phyloP scores from a whole-genome alignment of 2,113 vertebrate genomes.

The Rhinopomastus cyanomelas region DNA sequence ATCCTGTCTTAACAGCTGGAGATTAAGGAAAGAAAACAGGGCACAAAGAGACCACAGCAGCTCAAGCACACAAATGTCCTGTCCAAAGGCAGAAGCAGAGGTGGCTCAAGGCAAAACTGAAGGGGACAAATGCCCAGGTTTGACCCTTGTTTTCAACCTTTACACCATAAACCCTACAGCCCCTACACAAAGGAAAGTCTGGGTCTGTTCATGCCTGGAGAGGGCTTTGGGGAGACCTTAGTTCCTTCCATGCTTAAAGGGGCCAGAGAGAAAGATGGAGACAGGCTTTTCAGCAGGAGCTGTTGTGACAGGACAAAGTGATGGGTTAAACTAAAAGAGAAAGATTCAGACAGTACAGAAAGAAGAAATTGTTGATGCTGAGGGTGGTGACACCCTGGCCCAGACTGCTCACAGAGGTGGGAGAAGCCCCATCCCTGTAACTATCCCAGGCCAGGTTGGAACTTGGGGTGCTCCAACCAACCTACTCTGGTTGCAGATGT shows the following conservation, averaged over 20 bases:
- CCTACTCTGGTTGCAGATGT: not conserved
- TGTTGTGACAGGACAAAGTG: too few relatives aligned
- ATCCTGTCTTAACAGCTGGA: not conserved
- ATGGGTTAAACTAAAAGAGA: too few relatives aligned
- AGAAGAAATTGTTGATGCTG: not conserved
- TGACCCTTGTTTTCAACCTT: not conserved
- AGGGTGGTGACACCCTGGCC: not conserved
- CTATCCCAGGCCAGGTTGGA: not conserved
- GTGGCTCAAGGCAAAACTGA: fast-evolving
- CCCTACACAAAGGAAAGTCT: not conserved
- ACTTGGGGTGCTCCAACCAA: not conserved
- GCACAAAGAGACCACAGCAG: not conserved
- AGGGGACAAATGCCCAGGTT: not conserved
- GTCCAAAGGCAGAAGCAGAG: not conserved
- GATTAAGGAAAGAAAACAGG: not conserved
- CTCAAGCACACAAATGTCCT: not conserved
- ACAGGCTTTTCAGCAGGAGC: not conserved
- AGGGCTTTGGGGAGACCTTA: not conserved
- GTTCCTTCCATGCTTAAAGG: not conserved
- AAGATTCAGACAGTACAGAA: not conserved
- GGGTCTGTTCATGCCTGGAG: not conserved
- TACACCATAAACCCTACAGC: not conserved
- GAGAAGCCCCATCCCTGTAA: not conserved
- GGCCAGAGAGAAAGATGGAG: not conserved
- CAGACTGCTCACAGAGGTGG: not conserved